Conservation (phyloP, 2,113 vertebrate species). For the Trematomus loennbergii region DNA sequence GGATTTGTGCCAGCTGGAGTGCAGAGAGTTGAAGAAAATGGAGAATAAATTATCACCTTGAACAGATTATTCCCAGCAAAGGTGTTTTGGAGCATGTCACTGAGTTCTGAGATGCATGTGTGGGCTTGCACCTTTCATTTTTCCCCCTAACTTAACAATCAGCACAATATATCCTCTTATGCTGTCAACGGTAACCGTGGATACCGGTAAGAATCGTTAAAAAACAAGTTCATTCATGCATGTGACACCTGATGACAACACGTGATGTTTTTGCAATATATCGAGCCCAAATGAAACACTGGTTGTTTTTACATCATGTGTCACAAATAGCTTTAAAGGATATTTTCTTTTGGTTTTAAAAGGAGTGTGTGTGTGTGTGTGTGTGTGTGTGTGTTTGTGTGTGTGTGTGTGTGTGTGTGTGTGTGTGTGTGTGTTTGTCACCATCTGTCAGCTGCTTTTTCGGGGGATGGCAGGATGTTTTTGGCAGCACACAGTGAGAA, state of each 20-base stretch:
- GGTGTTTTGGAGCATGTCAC: conserved; percentile 60
- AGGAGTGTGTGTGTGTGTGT: too few species aligned
- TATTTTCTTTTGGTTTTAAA: background rate
- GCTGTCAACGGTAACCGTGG: conserved; percentile 22
- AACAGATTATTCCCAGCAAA: conserved; percentile 66
- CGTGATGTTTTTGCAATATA: too few species aligned
- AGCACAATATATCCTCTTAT: background rate
- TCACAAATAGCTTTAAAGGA: background rate
- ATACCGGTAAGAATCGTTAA: background rate
- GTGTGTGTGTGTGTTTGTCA: background rate
- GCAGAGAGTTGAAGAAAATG: conserved; percentile 22
- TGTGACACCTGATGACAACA: conserved; percentile 1
- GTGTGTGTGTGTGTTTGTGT: background rate
- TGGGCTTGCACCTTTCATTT: conserved; percentile 47
- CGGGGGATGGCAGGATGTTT: background rate
- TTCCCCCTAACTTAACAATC: conserved; percentile 19
- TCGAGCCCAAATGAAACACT: too few species aligned
- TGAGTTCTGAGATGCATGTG: conserved; percentile 52
- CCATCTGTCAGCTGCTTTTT: conserved; percentile 30
- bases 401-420: background rate
- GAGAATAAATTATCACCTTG: conserved; percentile 75
- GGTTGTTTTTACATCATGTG: too few species aligned
- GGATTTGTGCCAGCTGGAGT: conserved; percentile 66
- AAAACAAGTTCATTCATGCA: conserved; percentile 11
- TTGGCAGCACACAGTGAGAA: background rate